Percentiles rank a stretch among this genome's conserved stretches.
Conservation (phyloP, 2,113 vertebrate species). For the Hippocampus zosterae region DNA sequence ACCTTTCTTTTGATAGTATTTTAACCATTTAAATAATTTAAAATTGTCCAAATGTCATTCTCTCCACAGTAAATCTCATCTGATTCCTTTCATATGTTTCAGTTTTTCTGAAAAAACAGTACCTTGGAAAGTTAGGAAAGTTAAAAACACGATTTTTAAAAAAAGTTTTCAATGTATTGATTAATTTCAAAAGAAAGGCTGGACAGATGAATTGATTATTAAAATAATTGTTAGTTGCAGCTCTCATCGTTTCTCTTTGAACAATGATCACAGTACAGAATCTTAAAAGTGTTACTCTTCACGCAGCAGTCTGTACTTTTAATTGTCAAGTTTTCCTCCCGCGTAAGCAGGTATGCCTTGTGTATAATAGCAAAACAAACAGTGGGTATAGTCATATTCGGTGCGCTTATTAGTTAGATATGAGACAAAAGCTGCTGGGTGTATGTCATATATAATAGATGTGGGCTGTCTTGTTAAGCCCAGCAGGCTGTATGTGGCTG, state of each 20-base stretch:
- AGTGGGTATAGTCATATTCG: slow-evolving; percentile 50
- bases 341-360: slow-evolving; percentile 16
- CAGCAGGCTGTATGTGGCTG: slow-evolving; percentile 66
- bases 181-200: too few relatives aligned
- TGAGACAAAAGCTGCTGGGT: slow-evolving; percentile 69
- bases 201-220: too few relatives aligned
- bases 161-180: too few relatives aligned
- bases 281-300: slow-evolving; percentile 25
- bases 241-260: background rate
- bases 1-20: too few relatives aligned
- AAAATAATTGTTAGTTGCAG: background rate
- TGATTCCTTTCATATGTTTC: too few relatives aligned
- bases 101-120: too few relatives aligned
- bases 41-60: too few relatives aligned
- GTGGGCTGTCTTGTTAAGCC: slow-evolving; percentile 72
- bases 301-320: slow-evolving; percentile 30
- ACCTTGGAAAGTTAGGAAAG: too few relatives aligned
- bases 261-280: background rate
- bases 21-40: too few relatives aligned
- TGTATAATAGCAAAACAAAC: slow-evolving; percentile 57
- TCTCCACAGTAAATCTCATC: too few relatives aligned
- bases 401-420: slow-evolving; percentile 67
- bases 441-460: slow-evolving; percentile 74
- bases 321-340: slow-evolving; percentile 10
- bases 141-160: too few relatives aligned